Conservation (phyloP, 2,113 vertebrate species). For the Amblyopsis rosae region DNA sequence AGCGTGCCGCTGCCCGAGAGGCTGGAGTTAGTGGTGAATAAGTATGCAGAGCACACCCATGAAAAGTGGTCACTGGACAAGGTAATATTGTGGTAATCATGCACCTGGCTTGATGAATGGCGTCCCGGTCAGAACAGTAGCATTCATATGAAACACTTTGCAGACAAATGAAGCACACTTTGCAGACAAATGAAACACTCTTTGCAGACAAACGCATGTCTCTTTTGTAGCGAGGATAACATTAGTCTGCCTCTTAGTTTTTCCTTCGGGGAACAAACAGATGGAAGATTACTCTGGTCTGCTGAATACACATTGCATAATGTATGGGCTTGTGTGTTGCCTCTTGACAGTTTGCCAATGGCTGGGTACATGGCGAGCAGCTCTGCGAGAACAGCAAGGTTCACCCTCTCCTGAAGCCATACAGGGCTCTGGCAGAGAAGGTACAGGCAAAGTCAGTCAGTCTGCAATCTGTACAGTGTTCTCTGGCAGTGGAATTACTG, state of each 20-base stretch:
- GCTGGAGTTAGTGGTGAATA: constrained; percentile 91
- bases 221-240: neutral
- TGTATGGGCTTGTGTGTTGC: constrained; percentile 24
- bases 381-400: constrained; percentile 89
- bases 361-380: constrained; percentile 94
- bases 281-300: neutral
- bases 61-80: constrained; percentile 97
- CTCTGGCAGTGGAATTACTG: constrained; percentile 6
- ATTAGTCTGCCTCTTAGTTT: neutral
- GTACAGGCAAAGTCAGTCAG: constrained; percentile 63
- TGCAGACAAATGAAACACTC: constrained; percentile 15
- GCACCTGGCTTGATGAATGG: constrained; percentile 10
- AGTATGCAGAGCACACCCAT: constrained; percentile 93
- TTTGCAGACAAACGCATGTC: neutral
- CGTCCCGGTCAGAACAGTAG: constrained; percentile 1
- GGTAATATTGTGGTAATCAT: constrained; percentile 62
- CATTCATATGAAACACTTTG: neutral
- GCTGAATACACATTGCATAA: constrained; percentile 2
- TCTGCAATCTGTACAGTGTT: constrained; percentile 3
- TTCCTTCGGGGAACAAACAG: neutral
- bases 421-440: constrained; percentile 92
- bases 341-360: constrained; percentile 86
- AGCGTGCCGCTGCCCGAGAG: constrained; percentile 89
- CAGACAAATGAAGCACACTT: neutral
- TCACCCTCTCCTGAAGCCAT: constrained; percentile 94